Evolutionary conservation across 2,888 invertebrate species (phyloP).

Genomic region (Linnaemya vulpina): DNA sequence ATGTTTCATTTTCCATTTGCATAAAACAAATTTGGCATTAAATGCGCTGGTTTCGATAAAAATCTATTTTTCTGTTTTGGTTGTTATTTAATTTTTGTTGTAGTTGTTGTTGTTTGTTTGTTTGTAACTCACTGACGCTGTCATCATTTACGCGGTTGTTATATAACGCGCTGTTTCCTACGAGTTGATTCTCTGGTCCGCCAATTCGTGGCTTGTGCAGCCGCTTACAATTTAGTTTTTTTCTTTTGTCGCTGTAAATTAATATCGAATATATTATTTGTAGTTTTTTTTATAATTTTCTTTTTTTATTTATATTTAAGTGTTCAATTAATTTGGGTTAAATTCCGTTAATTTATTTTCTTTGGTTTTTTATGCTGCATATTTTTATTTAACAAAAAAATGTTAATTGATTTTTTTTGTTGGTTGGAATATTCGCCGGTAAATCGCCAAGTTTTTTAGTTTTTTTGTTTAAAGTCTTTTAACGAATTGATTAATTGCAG

Average conservation of each 20-base stretch:
- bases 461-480: constrained; percentile 75
- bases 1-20: constrained; percentile 76
- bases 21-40: constrained; percentile 81
- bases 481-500: constrained; percentile 73
- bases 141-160: constrained; percentile 44
- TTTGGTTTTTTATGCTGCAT: background rate
- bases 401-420: constrained; percentile 70
- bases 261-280: constrained; percentile 47
- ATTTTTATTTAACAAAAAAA: constrained; percentile 60
- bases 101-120: background rate
- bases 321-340: constrained; percentile 69
- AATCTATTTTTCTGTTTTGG: constrained; percentile 73
- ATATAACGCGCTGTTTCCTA: constrained; percentile 18
- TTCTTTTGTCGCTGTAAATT: constrained; percentile 64
- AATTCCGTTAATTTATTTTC: constrained; percentile 17
- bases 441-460: constrained; percentile 77
- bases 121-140: constrained; percentile 18
- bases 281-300: background rate
- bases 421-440: constrained; percentile 74
- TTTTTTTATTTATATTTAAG: constrained; percentile 14
- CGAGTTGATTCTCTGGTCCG: background rate
- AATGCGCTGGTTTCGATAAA: constrained; percentile 79
- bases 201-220: background rate
- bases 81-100: too few species aligned
- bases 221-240: constrained; percentile 12